Evolutionary conservation across 2,888 invertebrate species (phyloP), one percentile per base, ranked within the genome.

Genomic region (Drosophila testacea): DNA sequence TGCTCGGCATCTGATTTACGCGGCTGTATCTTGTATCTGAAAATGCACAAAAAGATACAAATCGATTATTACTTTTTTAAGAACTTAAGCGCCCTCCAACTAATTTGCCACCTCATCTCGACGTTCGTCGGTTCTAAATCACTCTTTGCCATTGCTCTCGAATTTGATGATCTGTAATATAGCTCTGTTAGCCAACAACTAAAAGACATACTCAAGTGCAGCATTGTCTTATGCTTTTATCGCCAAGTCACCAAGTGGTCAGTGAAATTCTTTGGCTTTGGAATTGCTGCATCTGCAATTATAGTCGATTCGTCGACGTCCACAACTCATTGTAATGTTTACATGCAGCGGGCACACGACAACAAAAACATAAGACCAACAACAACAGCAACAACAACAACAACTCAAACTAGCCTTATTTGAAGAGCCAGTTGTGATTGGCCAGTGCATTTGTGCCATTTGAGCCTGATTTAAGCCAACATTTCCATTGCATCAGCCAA

Each of bases 1-100:
- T 94, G 93, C 92, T 96, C 96, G 36, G 93, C 92, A 93, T 96
- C 95, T 51, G 85, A 65, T 82, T 91, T 92, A 57, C 88, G 90
- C 47, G 91, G 91, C 63, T 90, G 89, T 47, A 92, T 92, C 81
- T 90, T 91, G 70, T 91, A 90, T 78, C 92, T 92, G 66, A 10
- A 90, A 75, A 6, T 41, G 11, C 16, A 30, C 4, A 11, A 16
- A 16, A 4, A 42, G 3, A 9, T 11, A 39, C 1, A 34, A 30
- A 62, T 10, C 10, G 11, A 9, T 10, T 34, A 48, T 11, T 38
- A 11, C n/a, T 28, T n/a, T 47, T 34, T 30, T 30, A 9, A 9
- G 27, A 0, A n/a, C 1, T 11, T 5, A 42, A 55, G 5, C 6
- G 32, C 6, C 9, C 32, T 3, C n/a, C 34, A 36, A 38, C 22